Conservation (phyloP, 2,888 invertebrate genomes). For the Acanthacorydalis orientalis region DNA sequence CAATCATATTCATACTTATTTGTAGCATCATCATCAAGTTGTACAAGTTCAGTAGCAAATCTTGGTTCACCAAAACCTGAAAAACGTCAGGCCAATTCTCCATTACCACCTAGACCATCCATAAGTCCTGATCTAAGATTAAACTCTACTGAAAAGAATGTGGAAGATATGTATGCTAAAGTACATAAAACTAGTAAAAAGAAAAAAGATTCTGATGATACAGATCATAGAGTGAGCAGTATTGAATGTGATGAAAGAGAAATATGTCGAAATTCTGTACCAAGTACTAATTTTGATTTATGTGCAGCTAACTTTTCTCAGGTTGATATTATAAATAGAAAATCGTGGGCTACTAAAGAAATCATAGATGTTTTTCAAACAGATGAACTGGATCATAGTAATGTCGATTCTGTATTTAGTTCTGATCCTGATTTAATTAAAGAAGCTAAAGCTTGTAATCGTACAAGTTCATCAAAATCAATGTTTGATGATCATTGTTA, state of each 20-base stretch:
- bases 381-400: slow-evolving; percentile 6
- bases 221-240: slow-evolving; percentile 21
- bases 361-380: slow-evolving; percentile 14
- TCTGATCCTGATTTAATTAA: slow-evolving; percentile 6
- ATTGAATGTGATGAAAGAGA: slow-evolving; percentile 14
- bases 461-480: neutral
- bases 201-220: slow-evolving; percentile 26
- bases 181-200: slow-evolving; percentile 56
- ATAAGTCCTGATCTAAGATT: slow-evolving; percentile 14
- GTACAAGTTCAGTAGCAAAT: slow-evolving; percentile 51
- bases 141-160: slow-evolving; percentile 30
- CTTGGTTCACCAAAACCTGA: slow-evolving; percentile 80
- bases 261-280: slow-evolving; percentile 13
- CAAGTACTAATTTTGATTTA: slow-evolving; percentile 15
- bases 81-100: slow-evolving; percentile 78
- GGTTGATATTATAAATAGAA: slow-evolving; percentile 14
- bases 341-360: slow-evolving; percentile 22
- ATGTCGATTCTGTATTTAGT: slow-evolving; percentile 4
- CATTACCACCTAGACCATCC: slow-evolving; percentile 61
- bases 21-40: slow-evolving; percentile 53
- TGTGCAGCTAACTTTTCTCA: slow-evolving; percentile 10
- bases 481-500: slow-evolving; percentile 35
- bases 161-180: slow-evolving; percentile 86
- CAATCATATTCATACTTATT: slow-evolving; percentile 1
- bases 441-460: neutral